Percentiles rank a stretch among this genome's conserved stretches.
Conservation (phyloP, 2,797 vertebrate species). For the Glossophaga mutica region DNA sequence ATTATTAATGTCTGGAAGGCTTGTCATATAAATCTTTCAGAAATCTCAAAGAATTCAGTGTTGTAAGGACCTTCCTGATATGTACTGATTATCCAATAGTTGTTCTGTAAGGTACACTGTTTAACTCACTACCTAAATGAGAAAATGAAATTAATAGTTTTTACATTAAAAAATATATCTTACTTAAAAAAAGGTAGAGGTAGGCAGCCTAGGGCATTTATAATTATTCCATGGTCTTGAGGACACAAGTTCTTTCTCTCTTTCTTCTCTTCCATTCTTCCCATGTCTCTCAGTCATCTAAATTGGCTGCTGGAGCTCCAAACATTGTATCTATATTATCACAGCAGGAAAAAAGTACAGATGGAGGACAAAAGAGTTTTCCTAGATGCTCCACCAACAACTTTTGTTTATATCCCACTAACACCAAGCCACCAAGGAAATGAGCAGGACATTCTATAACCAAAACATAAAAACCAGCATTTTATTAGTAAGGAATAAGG, state of each 20-base stretch:
- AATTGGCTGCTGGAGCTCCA: not conserved
- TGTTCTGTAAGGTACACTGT: not conserved
- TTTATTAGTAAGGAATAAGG: not conserved
- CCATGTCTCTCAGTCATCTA: not conserved
- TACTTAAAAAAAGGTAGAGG: not conserved
- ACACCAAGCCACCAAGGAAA: not conserved
- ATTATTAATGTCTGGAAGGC: not conserved
- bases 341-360: not conserved
- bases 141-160: not conserved
- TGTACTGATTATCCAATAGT: not conserved
- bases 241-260: not conserved
- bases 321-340: not conserved
- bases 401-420: not conserved
- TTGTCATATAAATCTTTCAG: not conserved
- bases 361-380: not conserved
- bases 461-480: not conserved
- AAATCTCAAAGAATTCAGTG: not conserved
- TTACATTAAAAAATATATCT: not conserved
- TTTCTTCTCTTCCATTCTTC: not conserved
- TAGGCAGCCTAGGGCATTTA: not conserved
- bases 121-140: not conserved
- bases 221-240: not conserved
- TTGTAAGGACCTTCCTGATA: not conserved
- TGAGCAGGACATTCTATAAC: not conserved
- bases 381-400: not conserved